Conservation (phyloP, 2,797 vertebrate genomes). For the Lerista edwardsae region DNA sequence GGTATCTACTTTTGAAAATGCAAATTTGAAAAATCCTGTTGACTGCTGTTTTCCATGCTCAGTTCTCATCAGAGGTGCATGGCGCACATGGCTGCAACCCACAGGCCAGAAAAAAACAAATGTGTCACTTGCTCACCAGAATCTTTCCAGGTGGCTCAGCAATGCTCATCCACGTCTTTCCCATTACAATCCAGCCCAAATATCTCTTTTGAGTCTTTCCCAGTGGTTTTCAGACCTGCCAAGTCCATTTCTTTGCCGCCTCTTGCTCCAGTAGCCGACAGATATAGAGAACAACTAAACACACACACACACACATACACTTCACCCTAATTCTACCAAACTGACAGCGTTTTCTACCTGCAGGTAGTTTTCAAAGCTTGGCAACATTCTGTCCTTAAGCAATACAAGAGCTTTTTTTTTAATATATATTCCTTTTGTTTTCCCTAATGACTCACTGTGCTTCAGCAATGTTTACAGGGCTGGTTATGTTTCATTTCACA, state of each 20-base stretch:
- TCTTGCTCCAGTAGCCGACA: neutral
- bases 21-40: accelerated
- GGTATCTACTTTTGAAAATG: too few relatives aligned
- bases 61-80: neutral
- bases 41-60: neutral
- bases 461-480: constrained; percentile 3
- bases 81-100: accelerated
- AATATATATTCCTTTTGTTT: neutral
- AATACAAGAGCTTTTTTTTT: neutral
- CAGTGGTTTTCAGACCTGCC: constrained; percentile 19
- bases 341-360: constrained; percentile 28
- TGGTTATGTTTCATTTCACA: neutral
- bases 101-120: neutral
- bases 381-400: neutral
- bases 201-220: constrained; percentile 12
- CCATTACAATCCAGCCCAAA: neutral
- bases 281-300: neutral
- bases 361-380: constrained; percentile 8
- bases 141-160: neutral
- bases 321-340: neutral
- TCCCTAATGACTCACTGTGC: constrained; percentile 1
- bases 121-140: accelerated
- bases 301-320: neutral
- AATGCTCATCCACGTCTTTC: neutral
- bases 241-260: constrained; percentile 4